phyloP scores from a whole-genome alignment of 2,888 invertebrate genomes.

The Scaeva pyrastri region DNA sequence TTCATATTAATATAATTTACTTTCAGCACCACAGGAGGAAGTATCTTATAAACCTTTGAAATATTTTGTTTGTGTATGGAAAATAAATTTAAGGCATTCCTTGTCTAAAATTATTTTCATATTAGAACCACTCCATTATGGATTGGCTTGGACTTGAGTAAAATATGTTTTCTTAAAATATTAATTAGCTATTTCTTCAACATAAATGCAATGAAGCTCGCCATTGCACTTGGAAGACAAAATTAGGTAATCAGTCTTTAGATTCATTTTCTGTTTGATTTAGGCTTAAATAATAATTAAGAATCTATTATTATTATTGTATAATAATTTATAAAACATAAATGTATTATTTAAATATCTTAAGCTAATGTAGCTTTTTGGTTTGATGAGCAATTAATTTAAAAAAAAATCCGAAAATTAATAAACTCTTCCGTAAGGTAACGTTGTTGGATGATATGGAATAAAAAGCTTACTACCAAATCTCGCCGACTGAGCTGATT shows the following conservation, averaged over 20 bases:
- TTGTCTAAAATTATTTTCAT: no score
- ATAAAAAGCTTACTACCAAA: slow-evolving; percentile 82
- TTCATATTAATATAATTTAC: neutral
- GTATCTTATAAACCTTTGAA: neutral
- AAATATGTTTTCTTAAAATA: no score
- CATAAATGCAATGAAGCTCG: slow-evolving; percentile 36
- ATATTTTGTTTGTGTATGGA: neutral
- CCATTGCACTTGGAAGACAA: slow-evolving; percentile 11
- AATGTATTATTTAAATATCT: slow-evolving; percentile 27
- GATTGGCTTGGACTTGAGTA: no score
- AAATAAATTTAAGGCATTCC: neutral
- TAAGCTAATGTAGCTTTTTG: slow-evolving; percentile 69
- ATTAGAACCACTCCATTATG: no score
- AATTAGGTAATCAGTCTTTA: slow-evolving; percentile 63
- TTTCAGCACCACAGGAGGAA: neutral
- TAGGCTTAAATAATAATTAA: slow-evolving; percentile 2
- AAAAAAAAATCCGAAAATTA: slow-evolving; percentile 68
- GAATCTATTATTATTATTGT: neutral
- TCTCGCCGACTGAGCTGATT: slow-evolving; percentile 82
- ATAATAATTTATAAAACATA: neutral
- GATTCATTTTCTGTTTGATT: neutral
- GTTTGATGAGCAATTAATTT: slow-evolving; percentile 39
- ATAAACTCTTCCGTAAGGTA: slow-evolving; percentile 83
- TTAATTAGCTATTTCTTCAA: slow-evolving; percentile 47
- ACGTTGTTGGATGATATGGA: slow-evolving; percentile 82